Base-by-base conservation (phyloP, 2,888 invertebrate species). In the Microctonus aethiopoides region DNA sequence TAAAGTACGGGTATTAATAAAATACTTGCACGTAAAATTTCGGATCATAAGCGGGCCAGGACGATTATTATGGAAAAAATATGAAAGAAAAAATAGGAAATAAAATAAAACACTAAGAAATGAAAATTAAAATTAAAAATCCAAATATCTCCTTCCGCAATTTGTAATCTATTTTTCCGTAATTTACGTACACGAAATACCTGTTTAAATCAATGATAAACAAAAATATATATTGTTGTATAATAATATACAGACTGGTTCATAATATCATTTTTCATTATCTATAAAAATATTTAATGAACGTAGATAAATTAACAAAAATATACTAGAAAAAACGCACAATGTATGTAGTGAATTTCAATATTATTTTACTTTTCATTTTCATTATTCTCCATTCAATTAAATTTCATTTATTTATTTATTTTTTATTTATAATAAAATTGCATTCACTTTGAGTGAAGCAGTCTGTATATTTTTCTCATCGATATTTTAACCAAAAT, bases 81-180 rank as follows among this genome's bases (percentile, higher is more conserved):
- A 54, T 56, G 16, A 24, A 41, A 52, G 65, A 34, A 26, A 54
- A 39, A 41, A 41, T 24, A 61, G 11, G 5, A 29, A 22, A 9
- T 64, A 67, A 34, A 57, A 63, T 20, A 68, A 26, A 68, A 63
- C 66, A 52, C 57, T 65, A 59, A 54, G 66, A 7, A 16, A 46
- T n/a, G n/a, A 5, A 46, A 16, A 46, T 6, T 7, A 20, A 16
- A 39, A 39, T 4, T n/a, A 5, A 39, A n/a, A 39, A n/a, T n/a
- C n/a, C 20, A n/a, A 16, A 46, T 46, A 7, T 46, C 46, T 46
- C 39, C 2, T 39, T 74, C 70, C n/a, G n/a, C n/a, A n/a, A n/a
- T n/a, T n/a, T 63, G 71, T 69, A 72, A 70, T 69, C 67, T 69
- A 64, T 72, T 67, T 70, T 70, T 72, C 64, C 67, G 68, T 71